A percentile compares a stretch with the other conserved stretches of the same genome.
Conservation (phyloP, 2,888 invertebrate species). For the Sinodicranocentrus sp. region DNA sequence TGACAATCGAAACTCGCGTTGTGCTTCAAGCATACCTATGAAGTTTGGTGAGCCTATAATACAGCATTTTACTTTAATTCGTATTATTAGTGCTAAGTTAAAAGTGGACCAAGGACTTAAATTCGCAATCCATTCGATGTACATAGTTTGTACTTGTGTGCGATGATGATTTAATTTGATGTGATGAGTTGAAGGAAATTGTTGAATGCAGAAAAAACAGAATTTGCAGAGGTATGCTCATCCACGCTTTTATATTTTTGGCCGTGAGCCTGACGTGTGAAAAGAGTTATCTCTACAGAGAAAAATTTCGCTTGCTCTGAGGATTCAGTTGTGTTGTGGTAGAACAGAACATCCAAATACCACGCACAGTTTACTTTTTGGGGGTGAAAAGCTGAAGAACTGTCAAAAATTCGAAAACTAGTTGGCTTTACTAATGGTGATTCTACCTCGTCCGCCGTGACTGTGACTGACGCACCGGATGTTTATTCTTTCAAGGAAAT, state of each 20-base stretch:
- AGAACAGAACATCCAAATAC: constrained; percentile 26
- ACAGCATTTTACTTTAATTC: not conserved
- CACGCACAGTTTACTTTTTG: not conserved
- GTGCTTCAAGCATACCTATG: no score
- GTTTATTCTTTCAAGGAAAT: constrained; percentile 32
- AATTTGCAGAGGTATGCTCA: constrained; percentile 35
- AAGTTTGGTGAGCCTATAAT: no score
- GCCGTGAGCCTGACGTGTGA: constrained; percentile 61
- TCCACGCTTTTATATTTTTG: constrained; percentile 40
- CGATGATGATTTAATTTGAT: constrained; percentile 54
- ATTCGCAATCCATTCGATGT: constrained; percentile 1
- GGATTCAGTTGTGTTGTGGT: constrained; percentile 15
- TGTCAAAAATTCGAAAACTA: constrained; percentile 27
- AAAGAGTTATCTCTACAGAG: constrained; percentile 34
- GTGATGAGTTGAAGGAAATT: constrained; percentile 48
- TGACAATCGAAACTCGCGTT: no score
- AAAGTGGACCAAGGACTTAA: constrained; percentile 64
- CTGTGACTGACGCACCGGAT: constrained; percentile 48
- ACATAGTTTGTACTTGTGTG: constrained; percentile 18
- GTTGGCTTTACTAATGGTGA: not conserved
- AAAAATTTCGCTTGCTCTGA: not conserved
- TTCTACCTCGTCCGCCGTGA: not conserved
- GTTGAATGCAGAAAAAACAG: constrained; percentile 11
- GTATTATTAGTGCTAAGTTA: constrained; percentile 30
- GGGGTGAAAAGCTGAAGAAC: constrained; percentile 31